Conservation (phyloP, 1,140 invertebrate genomes). For the honey bee (Apis mellifera) region Amel_HAv3.1 CM009936.2:3754501-3755000, state of each 20-base stretch:
- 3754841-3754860: background rate
- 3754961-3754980: background rate
- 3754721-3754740: background rate
- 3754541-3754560: slow-evolving; percentile 17
- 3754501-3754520: no score
- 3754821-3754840: no score
- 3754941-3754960: background rate
- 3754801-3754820: background rate
- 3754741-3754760: slow-evolving; percentile 1
- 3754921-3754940: slow-evolving; percentile 23
- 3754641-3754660: slow-evolving; percentile 69
- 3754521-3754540: background rate
- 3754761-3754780: background rate
- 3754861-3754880: background rate
- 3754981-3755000: background rate
- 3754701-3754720: slow-evolving; percentile 61
- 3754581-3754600: slow-evolving; percentile 44
- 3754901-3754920: slow-evolving; percentile 38
- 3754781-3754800: background rate
- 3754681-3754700: slow-evolving; percentile 59
- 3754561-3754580: slow-evolving; percentile 33
- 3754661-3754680: slow-evolving; percentile 73
- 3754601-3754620: slow-evolving; percentile 24
- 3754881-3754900: background rate
- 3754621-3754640: slow-evolving; percentile 40